phyloP scores from a whole-genome alignment of 1,140 invertebrate species.

The Atta cephalotes region DNA sequence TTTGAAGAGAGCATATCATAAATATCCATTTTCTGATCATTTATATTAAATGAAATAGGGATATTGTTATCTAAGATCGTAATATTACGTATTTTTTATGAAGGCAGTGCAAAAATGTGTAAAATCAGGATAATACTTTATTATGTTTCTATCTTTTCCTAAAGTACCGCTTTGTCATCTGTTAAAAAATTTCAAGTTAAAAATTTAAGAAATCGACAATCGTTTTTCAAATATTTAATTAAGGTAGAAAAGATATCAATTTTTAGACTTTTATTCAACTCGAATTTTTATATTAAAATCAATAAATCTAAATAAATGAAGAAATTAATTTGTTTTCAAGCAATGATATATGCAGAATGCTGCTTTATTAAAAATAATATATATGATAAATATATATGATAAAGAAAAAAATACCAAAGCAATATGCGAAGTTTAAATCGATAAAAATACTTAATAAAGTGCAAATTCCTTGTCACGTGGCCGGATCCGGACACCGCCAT shows the following conservation, averaged over 20 bases:
- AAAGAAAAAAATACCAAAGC: neutral
- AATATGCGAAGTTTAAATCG: conserved; percentile 11
- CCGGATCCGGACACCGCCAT: conserved; percentile 7
- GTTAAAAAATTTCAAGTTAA: neutral
- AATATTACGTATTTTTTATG: neutral
- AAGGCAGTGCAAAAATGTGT: conserved; percentile 8
- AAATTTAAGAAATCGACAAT: neutral
- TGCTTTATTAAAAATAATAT: neutral
- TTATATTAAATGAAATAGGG: conserved; percentile 42
- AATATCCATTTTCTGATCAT: conserved; percentile 43
- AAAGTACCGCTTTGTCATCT: neutral
- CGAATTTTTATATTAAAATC: neutral
- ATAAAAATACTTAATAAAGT: conserved; percentile 65
- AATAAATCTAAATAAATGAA: neutral
- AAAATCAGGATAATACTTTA: neutral
- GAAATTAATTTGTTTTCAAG: conserved; percentile 1
- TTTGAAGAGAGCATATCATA: conserved; percentile 36
- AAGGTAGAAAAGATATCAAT: neutral
- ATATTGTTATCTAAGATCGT: conserved; percentile 3
- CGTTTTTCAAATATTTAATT: neutral
- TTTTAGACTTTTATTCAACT: neutral
- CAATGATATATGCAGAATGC: neutral
- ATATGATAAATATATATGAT: too few relatives aligned
- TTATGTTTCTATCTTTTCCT: neutral
- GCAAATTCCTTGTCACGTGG: conserved; percentile 54